These are phyloP conservation scores for Tetragnatha montana DNA, from an alignment of 2,888 invertebrate genomes.

Conservation along the genomic window DNA sequence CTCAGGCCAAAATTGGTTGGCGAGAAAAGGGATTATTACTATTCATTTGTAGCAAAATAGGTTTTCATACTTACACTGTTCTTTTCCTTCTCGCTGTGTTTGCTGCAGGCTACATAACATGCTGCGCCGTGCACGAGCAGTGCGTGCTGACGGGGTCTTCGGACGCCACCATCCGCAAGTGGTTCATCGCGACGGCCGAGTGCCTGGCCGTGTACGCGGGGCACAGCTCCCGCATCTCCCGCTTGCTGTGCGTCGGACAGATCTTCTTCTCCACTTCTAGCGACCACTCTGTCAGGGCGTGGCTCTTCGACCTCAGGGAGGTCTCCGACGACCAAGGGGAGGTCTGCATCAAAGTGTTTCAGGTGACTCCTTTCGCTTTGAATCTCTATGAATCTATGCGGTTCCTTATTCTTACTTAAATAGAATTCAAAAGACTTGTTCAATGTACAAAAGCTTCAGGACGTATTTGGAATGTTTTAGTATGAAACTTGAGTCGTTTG, in stretches of 20 bases:
- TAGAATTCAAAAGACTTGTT: too few species aligned
- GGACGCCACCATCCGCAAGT: constrained; percentile 78
- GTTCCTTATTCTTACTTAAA: too few species aligned
- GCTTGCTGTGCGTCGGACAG: constrained; percentile 77
- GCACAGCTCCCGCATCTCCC: constrained; percentile 77
- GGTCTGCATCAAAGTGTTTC: constrained; percentile 73
- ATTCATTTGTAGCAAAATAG: too few species aligned
- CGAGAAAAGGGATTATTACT: too few species aligned
- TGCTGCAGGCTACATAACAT: constrained; percentile 77
- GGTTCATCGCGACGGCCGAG: constrained; percentile 78
- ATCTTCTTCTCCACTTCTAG: constrained; percentile 75
- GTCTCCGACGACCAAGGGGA: constrained; percentile 65
- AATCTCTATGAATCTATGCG: too few species aligned
- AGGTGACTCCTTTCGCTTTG: constrained; percentile 53
- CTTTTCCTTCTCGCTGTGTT: neutral
- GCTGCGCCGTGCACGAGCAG: constrained; percentile 77
- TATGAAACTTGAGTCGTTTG: too few species aligned
- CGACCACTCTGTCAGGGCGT: constrained; percentile 76
- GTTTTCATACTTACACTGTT: too few species aligned
- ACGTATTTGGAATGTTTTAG: too few species aligned
- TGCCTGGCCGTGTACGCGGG: constrained; percentile 77
- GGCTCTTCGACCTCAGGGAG: constrained; percentile 76
- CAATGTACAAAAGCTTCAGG: too few species aligned
- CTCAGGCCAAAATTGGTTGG: too few species aligned
- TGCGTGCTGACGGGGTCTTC: constrained; percentile 78